Base-by-base conservation (phyloP, 1,140 invertebrate genomes). In the Agrypnia vestita region DNA sequence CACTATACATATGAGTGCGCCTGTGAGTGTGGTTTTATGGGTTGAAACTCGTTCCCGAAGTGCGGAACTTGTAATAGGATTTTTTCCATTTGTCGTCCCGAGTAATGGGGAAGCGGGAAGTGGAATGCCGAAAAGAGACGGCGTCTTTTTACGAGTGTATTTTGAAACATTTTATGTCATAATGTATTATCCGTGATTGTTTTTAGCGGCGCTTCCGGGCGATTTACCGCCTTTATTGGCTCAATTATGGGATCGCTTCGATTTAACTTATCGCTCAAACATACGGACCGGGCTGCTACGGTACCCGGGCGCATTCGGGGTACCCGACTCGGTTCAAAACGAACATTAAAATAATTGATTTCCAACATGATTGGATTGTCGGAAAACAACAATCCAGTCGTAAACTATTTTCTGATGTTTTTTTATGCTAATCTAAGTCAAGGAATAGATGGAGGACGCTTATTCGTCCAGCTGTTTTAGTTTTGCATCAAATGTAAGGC, bases 41-140 rank as follows among this genome's bases (percentile, higher is more conserved):
- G 72, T 74, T 10, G 35, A 78, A 83, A 83, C 82, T 80, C 82
- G 79, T 79, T 83, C 21, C 56, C 44, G 67, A 83, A 83, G 79
- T 76, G 79, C 71, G 79, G 79, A 83, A 83, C 79, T 83, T 83
- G 82, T 83, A 83, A 83, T 83, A 71, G 82, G 79, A 79, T 83
- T 83, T 83, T 83, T 83, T 82, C 79, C 79, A 62, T 80, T 80
- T 77, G 73, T 56, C 49, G 53, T 62, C 61, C 73, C 46, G 59
- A 53, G 46, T 46, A 49, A 69, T 76, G 47, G 76, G 64, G 6
- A 55, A 43, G 51, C 11, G 61, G 76, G 15, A 17, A 35, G 13
- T 44, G 62, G 19, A 35, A 44, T 17, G 61, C 46, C 72, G 72
- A 59, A 62, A 59, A 51, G 77, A 73, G 69, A 79, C 35, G 44